Evolutionary conservation across 2,113 vertebrate species (phyloP), one percentile per base, ranked within the genome.

Genomic region (Electrona antarctica): DNA sequence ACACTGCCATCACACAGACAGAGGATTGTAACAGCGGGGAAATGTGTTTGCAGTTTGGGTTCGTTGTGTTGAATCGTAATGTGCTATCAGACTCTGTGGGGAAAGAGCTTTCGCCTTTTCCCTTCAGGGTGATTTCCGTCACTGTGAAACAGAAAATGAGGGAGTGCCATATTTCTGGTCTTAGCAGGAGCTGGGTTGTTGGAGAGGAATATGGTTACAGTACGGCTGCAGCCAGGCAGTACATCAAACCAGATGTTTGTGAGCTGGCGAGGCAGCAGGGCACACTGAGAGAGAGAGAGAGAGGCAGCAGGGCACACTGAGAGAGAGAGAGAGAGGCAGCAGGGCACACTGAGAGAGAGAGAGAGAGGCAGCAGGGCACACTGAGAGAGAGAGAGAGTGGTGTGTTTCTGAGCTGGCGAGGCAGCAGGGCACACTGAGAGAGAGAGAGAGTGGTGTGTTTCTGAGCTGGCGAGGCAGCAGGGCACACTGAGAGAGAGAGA

Each of bases 21-120:
- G 58, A 85, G 78, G 83, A 88, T 79, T 82, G 81, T 80, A 88
- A 89, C 87, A 87, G 88, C 80, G 67, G 76, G 85, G 63, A 88
- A 89, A 91, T 90, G 88, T 87, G 90, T 91, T 91, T 90, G 81
- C 86, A 85, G 85, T 89, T 88, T 88, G 80, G 80, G 72, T 80
- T 86, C 71, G 79, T 87, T 81, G 88, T 80, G 83, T 80, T 88
- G 90, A 89, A 91, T 90, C 72, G 79, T 90, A 89, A 90, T 91
- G 87, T 89, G 85, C 78, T 82, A 88, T 84, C 86, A 85, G 63
- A 77, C 79, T 87, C 76, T 78, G 78, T 80, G 54, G 87, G 73
- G 83, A 80, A 66, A 65, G 63, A 74, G 77, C 73, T 79, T 83
- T 60, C 82, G 78, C 81, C 71, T 77, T 77, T 76, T 77, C 79